These are phyloP conservation scores for Lepidothrix coronata DNA, from an alignment of 2,113 vertebrate species.

Conservation along the genomic window DNA sequence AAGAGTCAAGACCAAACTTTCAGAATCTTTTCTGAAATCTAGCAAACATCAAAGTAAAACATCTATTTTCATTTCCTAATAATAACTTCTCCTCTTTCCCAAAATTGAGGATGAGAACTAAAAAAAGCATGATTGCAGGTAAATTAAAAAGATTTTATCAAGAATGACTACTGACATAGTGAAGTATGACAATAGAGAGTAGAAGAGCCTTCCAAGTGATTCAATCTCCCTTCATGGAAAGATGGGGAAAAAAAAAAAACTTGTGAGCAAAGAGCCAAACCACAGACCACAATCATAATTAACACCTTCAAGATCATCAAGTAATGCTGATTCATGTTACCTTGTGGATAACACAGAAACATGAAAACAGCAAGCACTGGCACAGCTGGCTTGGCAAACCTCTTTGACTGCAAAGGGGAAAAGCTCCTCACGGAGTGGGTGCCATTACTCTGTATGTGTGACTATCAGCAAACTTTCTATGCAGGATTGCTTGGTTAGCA, in stretches of 20 bases:
- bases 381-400: neutral
- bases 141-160: neutral
- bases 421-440: rapidly evolving
- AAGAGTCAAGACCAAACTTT: neutral
- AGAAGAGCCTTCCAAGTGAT: neutral
- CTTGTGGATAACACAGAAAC: neutral
- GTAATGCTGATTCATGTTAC: neutral
- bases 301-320: neutral
- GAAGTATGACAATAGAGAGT: neutral
- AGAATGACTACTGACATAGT: neutral
- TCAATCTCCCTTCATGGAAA: neutral
- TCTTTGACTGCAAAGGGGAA: neutral
- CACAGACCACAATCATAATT: neutral
- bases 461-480: neutral
- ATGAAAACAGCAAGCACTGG: neutral
- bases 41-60: neutral
- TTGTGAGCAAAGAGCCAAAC: neutral
- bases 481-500: neutral
- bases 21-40: neutral
- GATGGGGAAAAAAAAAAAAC: rapidly evolving
- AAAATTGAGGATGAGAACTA: neutral
- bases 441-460: neutral
- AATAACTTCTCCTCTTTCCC: neutral
- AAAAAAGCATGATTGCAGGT: neutral
- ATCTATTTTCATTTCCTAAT: neutral